Conservation (phyloP, 2,113 vertebrate species). For the Cryptomyrus ogoouensis region DNA sequence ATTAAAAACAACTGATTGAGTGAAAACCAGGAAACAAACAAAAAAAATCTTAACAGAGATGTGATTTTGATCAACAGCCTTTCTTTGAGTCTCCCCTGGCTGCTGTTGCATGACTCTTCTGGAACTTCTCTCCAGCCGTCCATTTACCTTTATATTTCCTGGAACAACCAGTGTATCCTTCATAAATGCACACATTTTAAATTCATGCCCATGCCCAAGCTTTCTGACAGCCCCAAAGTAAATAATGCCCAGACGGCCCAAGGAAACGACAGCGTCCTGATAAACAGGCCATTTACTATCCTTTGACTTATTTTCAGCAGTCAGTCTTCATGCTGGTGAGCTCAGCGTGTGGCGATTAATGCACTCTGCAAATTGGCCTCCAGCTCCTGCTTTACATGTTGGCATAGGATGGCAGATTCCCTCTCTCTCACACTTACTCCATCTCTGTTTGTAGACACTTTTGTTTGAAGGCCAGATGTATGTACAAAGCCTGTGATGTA, state of each 20-base stretch:
- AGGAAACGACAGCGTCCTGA: neutral
- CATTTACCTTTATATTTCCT: neutral
- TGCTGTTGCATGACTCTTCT: neutral
- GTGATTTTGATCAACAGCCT: neutral
- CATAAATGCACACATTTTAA: slow-evolving; percentile 10
- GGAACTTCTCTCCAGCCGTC: slow-evolving; percentile 5
- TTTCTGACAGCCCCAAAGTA: slow-evolving; percentile 13
- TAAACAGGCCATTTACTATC: slow-evolving; percentile 15
- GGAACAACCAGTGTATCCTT: neutral
- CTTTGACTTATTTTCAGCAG: slow-evolving; percentile 19
- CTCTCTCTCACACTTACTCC: neutral
- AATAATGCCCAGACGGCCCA: neutral
- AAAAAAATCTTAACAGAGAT: slow-evolving; percentile 3
- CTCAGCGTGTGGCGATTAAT: slow-evolving; percentile 6
- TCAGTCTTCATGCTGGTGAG: slow-evolving; percentile 2
- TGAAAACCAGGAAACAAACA: neutral
- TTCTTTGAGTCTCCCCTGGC: neutral
- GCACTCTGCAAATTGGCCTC: neutral
- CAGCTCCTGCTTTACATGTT: neutral
- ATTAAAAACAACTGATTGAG: neutral
- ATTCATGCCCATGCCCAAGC: neutral
- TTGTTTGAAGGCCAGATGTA: neutral
- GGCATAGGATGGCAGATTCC: neutral
- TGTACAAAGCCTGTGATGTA: neutral
- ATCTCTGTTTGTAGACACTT: neutral